phyloP scores from a whole-genome alignment of 2,113 vertebrate genomes.

The Caracal caracal region DNA sequence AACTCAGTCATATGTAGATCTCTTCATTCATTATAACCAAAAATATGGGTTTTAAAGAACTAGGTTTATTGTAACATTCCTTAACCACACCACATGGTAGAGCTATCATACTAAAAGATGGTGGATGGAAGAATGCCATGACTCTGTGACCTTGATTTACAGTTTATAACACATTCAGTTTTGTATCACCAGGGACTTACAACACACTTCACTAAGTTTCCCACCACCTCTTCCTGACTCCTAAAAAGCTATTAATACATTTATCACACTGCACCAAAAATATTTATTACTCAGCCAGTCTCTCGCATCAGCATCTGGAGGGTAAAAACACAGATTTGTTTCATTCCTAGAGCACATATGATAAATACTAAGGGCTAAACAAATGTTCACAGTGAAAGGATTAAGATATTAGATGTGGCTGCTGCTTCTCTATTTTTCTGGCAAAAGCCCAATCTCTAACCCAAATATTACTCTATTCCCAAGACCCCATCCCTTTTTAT shows the following conservation, averaged over 20 bases:
- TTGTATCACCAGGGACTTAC: neutral
- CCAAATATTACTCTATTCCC: neutral
- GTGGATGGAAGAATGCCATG: neutral
- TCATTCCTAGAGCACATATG: neutral
- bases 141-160: neutral
- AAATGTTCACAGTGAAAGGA: neutral
- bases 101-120: neutral
- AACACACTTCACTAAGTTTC: neutral
- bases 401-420: neutral
- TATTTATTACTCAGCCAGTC: neutral
- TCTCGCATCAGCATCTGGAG: neutral
- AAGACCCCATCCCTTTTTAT: neutral
- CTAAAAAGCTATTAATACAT: neutral
- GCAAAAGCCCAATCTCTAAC: neutral
- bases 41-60: neutral
- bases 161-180: neutral
- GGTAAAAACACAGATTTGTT: neutral
- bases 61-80: neutral
- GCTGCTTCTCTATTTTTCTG: no score
- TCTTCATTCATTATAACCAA: neutral
- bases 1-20: neutral
- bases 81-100: neutral
- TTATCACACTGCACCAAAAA: neutral
- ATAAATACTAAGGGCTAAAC: neutral
- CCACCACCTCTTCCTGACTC: neutral